These are phyloP conservation scores for Philereme transversata DNA, from an alignment of 2,888 invertebrate genomes.

Conservation along the genomic window DNA sequence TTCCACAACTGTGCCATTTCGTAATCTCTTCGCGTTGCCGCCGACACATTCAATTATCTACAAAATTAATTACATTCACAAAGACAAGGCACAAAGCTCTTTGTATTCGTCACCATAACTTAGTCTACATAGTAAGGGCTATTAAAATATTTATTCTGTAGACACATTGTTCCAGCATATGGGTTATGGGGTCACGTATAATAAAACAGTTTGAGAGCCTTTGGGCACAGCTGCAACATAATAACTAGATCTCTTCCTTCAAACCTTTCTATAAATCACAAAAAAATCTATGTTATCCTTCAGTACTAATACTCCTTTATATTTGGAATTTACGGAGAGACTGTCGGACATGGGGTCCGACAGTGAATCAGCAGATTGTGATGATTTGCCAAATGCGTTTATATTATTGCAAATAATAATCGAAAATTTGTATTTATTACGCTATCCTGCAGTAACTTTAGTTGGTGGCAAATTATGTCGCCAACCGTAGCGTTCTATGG, in stretches of 20 bases:
- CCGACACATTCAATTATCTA: constrained; percentile 16
- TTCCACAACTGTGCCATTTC: too few species aligned
- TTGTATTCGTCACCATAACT: constrained; percentile 18
- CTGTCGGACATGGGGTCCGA: too few species aligned
- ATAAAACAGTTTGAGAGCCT: constrained; percentile 40
- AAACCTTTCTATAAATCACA: neutral
- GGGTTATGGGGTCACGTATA: constrained; percentile 50
- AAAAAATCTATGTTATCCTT: too few species aligned
- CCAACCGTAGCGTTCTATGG: too few species aligned
- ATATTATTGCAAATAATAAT: too few species aligned
- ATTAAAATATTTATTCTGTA: constrained; percentile 50
- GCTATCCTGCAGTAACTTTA: too few species aligned
- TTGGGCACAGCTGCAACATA: constrained; percentile 21
- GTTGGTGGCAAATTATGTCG: too few species aligned
- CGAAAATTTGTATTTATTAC: too few species aligned
- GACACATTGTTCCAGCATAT: constrained; percentile 42
- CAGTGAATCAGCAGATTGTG: too few species aligned
- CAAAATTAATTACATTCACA: constrained; percentile 23
- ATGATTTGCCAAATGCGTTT: too few species aligned
- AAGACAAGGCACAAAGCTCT: constrained; percentile 21
- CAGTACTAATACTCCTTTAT: too few species aligned
- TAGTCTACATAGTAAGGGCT: constrained; percentile 15
- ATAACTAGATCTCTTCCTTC: constrained; percentile 5
- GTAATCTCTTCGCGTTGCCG: constrained; percentile 17
- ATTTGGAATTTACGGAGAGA: too few species aligned